Conservation (phyloP, 2,888 invertebrate species). For the Protodeltote pygarga region DNA sequence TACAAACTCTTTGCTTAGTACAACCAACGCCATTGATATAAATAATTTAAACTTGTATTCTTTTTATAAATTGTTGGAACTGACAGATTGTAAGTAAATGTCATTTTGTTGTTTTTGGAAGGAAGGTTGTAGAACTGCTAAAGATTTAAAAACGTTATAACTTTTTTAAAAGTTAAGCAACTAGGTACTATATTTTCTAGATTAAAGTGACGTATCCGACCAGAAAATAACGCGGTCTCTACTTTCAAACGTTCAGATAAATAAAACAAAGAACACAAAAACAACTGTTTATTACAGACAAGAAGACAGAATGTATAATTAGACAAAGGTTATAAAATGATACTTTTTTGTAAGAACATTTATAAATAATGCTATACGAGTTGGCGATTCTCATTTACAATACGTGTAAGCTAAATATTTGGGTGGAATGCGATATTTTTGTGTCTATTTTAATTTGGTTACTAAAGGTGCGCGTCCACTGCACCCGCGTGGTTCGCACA, state of each 20-base stretch:
- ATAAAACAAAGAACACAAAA: slow-evolving; percentile 37
- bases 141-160: too few relatives aligned
- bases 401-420: slow-evolving; percentile 26
- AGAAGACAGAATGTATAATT: slow-evolving; percentile 46
- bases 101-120: too few relatives aligned
- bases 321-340: slow-evolving; percentile 49
- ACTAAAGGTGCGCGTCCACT: not conserved
- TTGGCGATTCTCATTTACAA: slow-evolving; percentile 28
- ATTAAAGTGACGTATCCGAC: too few relatives aligned
- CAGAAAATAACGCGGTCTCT: too few relatives aligned
- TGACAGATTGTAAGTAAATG: too few relatives aligned
- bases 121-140: too few relatives aligned
- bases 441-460: slow-evolving; percentile 1
- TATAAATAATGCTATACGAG: slow-evolving; percentile 28
- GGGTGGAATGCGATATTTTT: slow-evolving; percentile 18
- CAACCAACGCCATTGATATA: too few relatives aligned
- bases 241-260: not conserved
- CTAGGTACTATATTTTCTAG: too few relatives aligned
- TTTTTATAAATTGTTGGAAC: too few relatives aligned
- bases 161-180: too few relatives aligned
- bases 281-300: slow-evolving; percentile 55
- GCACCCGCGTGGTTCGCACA: not conserved
- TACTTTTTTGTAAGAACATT: slow-evolving; percentile 26
- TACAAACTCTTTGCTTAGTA: too few relatives aligned
- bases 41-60: too few relatives aligned